phyloP scores from a whole-genome alignment of 2,113 vertebrate species.

The Brachypteracias leptosomus region DNA sequence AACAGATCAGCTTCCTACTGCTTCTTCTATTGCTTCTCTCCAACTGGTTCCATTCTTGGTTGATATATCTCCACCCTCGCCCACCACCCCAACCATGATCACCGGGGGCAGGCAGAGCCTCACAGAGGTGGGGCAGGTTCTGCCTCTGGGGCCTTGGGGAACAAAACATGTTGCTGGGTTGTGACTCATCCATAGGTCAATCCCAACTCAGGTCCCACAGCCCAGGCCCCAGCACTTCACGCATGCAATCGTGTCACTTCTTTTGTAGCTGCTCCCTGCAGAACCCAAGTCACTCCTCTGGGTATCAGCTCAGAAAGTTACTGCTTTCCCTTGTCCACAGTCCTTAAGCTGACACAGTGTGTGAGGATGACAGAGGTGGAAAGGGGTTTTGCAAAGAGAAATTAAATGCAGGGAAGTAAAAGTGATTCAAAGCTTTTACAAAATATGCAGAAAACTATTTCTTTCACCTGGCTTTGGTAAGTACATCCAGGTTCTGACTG shows the following conservation, averaged over 20 bases:
- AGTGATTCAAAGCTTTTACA: neutral
- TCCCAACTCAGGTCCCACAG: too few species aligned
- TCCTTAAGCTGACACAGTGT: neutral
- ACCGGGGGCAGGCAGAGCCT: too few species aligned
- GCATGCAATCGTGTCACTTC: rapidly evolving
- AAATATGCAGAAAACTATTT: neutral
- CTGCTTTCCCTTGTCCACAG: neutral
- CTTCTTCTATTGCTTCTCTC: too few species aligned
- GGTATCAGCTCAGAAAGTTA: neutral
- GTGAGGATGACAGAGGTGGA: neutral
- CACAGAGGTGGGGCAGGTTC: too few species aligned
- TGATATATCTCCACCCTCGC: too few species aligned
- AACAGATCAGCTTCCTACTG: too few species aligned
- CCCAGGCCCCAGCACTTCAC: too few species aligned
- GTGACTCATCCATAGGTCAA: too few species aligned
- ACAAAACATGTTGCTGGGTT: too few species aligned
- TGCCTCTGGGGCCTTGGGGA: too few species aligned
- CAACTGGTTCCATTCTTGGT: too few species aligned
- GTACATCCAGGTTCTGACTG: neutral
- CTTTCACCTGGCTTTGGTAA: neutral
- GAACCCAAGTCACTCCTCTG: neutral
- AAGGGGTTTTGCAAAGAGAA: neutral
- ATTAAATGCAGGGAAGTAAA: neutral
- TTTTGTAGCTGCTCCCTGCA: neutral
- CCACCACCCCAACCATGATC: too few species aligned